phyloP scores from a whole-genome alignment of 2,797 vertebrate species.

The Sarcoramphus papa region DNA sequence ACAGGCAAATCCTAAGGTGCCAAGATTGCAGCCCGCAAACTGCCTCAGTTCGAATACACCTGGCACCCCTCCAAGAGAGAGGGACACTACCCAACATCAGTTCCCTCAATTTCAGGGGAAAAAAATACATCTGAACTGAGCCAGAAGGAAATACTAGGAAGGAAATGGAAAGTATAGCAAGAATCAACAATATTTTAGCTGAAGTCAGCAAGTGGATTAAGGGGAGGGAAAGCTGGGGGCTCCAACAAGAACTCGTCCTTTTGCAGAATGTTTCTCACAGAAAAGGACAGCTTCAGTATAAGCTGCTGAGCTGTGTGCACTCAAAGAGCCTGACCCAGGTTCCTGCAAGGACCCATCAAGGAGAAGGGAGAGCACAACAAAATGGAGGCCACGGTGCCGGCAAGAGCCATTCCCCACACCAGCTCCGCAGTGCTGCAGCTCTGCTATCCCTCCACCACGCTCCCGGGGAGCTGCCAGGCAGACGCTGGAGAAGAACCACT shows the following conservation, averaged over 20 bases:
- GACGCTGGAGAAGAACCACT: neutral
- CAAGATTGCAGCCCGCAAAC: neutral
- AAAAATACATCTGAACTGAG: neutral
- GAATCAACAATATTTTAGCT: neutral
- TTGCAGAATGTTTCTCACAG: neutral
- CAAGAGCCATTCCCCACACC: neutral
- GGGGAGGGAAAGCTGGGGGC: neutral
- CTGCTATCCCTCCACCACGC: neutral
- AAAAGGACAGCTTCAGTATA: neutral
- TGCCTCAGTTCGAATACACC: neutral
- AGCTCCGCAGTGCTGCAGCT: fast-evolving
- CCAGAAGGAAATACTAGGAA: neutral
- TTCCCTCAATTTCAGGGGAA: neutral
- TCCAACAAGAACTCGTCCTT: neutral
- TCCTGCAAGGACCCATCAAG: neutral
- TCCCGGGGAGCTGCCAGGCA: neutral
- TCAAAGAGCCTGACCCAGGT: fast-evolving
- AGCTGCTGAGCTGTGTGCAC: neutral
- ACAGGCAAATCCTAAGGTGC: neutral
- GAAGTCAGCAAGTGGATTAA: neutral
- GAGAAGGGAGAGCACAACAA: neutral
- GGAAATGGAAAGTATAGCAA: neutral
- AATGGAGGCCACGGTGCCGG: neutral
- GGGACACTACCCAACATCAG: neutral
- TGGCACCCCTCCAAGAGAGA: neutral